Percentiles rank a stretch among this genome's conserved stretches.
These are phyloP conservation scores for Littorina saxatilis DNA, from an alignment of 1,140 invertebrate genomes.

Conservation along the genomic window DNA sequence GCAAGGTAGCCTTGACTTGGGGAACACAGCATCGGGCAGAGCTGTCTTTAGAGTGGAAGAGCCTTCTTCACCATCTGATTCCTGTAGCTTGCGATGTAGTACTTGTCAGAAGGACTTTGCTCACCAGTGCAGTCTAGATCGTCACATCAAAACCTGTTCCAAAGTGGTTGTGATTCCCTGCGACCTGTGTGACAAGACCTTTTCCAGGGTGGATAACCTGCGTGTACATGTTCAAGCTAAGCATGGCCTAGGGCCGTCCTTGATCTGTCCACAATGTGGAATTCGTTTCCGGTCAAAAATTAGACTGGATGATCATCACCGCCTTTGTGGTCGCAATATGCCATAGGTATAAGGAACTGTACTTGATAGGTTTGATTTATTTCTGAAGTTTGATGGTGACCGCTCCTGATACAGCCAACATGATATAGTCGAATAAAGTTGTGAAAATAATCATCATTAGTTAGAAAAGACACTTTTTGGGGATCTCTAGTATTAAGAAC, in stretches of 20 bases:
- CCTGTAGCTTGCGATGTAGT: neutral
- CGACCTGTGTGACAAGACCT: conserved; percentile 32
- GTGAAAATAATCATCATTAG: too few species aligned
- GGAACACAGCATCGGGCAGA: neutral
- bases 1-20: neutral
- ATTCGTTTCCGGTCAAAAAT: conserved; percentile 29
- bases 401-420: too few species aligned
- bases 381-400: too few species aligned
- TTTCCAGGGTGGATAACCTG: conserved; percentile 19
- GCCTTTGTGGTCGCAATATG: conserved; percentile 1
- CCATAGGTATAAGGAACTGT: too few species aligned
- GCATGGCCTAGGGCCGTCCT: conserved; percentile 25
- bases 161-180: conserved; percentile 21
- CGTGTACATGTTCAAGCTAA: conserved; percentile 22
- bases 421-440: too few species aligned
- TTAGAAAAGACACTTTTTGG: too few species aligned
- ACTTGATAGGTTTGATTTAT: too few species aligned
- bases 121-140: conserved; percentile 9
- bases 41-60: neutral
- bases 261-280: conserved; percentile 16
- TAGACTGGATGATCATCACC: conserved; percentile 7
- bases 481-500: too few species aligned
- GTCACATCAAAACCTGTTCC: conserved; percentile 19
- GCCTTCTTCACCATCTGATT: neutral
- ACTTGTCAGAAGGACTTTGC: conserved; percentile 14